A percentile compares a stretch with the other conserved stretches of the same genome.
These are phyloP conservation scores for Hydrochoerus hydrochaeris DNA, from an alignment of 2,113 vertebrate species.

Conservation along the genomic window DNA sequence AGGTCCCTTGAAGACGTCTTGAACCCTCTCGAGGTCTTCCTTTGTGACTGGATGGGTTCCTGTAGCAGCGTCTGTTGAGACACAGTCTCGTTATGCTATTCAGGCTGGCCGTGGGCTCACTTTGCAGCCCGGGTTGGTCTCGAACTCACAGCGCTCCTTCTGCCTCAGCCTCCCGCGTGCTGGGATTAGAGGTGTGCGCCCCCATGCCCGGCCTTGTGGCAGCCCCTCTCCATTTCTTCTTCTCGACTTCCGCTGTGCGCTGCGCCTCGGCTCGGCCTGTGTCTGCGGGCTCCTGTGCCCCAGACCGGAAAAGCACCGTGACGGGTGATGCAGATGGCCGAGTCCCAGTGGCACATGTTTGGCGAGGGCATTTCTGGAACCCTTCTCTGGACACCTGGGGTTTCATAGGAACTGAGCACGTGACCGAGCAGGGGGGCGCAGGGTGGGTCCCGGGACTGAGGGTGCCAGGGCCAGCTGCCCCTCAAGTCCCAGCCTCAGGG, in stretches of 20 bases:
- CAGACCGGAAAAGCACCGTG: accelerated
- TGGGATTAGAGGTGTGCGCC: no score
- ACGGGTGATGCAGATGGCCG: background rate
- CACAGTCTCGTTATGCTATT: no score
- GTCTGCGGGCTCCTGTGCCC: no score
- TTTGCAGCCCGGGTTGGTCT: no score
- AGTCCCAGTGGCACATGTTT: background rate
- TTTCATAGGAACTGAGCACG: background rate
- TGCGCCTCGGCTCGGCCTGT: accelerated
- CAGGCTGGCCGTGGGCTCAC: no score
- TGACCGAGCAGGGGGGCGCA: background rate
- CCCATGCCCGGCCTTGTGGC: no score
- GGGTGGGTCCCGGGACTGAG: no score
- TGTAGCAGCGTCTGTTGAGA: background rate
- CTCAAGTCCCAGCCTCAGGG: background rate
- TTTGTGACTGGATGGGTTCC: background rate
- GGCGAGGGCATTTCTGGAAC: background rate
- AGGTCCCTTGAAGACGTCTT: background rate
- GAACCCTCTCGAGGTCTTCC: no score
- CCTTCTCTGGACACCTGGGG: background rate
- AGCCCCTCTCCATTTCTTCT: background rate
- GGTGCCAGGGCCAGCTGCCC: background rate
- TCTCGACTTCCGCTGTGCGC: accelerated
- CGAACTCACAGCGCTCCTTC: no score
- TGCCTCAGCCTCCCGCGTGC: no score